Evolutionary conservation across 2,797 vertebrate genomes (phyloP).

Genomic region (Protonibea diacanthus): DNA sequence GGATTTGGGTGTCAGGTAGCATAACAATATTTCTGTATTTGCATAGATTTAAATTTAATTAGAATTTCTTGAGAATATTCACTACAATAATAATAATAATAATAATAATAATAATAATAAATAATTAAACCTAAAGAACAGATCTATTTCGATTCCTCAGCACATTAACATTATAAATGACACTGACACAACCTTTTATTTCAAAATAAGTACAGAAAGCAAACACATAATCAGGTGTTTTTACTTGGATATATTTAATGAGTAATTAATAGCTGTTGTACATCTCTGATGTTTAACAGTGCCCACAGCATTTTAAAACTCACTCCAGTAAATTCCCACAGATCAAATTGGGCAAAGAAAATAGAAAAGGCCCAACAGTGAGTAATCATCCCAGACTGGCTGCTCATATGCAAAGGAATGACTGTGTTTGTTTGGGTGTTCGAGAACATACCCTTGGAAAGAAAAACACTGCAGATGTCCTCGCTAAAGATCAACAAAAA

Average conservation of each 20-base stretch:
- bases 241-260: background rate
- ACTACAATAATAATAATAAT: background rate
- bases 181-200: background rate
- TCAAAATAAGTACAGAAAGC: background rate
- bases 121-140: background rate
- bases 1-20: constrained; percentile 40
- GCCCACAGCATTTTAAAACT: background rate
- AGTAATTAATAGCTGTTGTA: background rate
- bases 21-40: constrained; percentile 10
- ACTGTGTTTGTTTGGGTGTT: constrained; percentile 7
- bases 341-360: constrained; percentile 5
- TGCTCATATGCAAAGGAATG: constrained; percentile 36
- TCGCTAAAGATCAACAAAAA: background rate
- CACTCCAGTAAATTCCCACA: constrained; percentile 12
- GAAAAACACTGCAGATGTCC: background rate
- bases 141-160: background rate
- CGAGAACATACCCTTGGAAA: background rate
- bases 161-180: background rate
- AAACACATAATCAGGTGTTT: background rate
- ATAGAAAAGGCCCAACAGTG: background rate
- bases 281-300: background rate
- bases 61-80: background rate
- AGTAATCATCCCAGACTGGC: constrained; percentile 12
- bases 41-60: background rate
- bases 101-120: too few relatives aligned